phyloP scores from a whole-genome alignment of 2,888 invertebrate species.

The Torymus auratus region DNA sequence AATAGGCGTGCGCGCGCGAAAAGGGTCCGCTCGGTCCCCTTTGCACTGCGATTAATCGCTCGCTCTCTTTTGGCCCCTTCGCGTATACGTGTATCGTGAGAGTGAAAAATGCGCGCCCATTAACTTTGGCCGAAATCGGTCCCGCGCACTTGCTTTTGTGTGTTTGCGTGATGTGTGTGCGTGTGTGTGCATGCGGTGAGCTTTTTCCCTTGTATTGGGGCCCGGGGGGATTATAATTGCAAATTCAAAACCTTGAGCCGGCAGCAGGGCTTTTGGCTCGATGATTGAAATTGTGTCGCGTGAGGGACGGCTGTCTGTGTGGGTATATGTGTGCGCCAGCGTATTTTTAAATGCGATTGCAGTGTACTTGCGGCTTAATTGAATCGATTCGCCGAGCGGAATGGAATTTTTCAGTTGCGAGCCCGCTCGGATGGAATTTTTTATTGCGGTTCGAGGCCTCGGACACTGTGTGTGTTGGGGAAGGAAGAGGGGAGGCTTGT shows the following conservation, averaged over 20 bases:
- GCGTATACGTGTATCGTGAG: slow-evolving; percentile 45
- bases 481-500: no score
- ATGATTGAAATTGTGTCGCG: slow-evolving; percentile 39
- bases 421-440: no score
- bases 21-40: slow-evolving; percentile 1
- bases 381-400: no score
- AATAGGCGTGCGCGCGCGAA: background rate
- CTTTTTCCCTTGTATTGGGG: slow-evolving; percentile 3
- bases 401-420: no score
- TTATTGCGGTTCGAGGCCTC: no score
- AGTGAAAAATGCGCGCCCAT: slow-evolving; percentile 54
- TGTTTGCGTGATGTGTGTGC: no score
- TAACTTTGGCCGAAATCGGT: slow-evolving; percentile 41
- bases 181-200: background rate
- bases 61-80: background rate
- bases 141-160: background rate
- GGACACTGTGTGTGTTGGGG: no score
- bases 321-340: no score
- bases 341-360: no score
- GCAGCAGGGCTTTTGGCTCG: slow-evolving; percentile 8
- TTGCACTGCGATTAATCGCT: no score
- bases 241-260: slow-evolving; percentile 28
- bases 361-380: no score
- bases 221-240: slow-evolving; percentile 50
- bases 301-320: no score